phyloP scores from a whole-genome alignment of 1,140 invertebrate species.

The Trachymyrmex cornetzi region DNA sequence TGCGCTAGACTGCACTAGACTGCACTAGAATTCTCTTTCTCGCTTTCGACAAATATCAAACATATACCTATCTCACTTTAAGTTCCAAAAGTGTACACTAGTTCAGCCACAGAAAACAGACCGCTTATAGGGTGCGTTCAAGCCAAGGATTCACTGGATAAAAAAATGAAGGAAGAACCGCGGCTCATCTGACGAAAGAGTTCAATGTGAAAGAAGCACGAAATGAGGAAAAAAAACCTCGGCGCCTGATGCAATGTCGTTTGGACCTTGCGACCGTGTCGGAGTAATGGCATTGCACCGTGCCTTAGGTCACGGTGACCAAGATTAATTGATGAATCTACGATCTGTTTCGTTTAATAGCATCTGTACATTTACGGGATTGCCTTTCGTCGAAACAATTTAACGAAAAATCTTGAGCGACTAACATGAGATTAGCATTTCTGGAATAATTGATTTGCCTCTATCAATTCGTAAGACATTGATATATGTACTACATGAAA shows the following conservation, averaged over 20 bases:
- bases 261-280: not conserved
- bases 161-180: slow-evolving; percentile 1
- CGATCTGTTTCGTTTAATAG: not conserved
- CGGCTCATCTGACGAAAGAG: not conserved
- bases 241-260: slow-evolving; percentile 34
- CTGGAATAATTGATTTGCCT: not conserved
- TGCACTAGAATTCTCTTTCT: too few relatives aligned
- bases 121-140: too few relatives aligned
- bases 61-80: too few relatives aligned
- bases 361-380: not conserved
- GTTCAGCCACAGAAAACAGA: too few relatives aligned
- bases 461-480: not conserved
- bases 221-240: slow-evolving; percentile 17
- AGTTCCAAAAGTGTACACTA: too few relatives aligned
- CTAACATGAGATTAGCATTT: not conserved
- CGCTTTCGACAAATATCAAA: too few relatives aligned
- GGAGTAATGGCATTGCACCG: not conserved
- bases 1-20: too few relatives aligned
- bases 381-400: not conserved
- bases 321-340: slow-evolving; percentile 14
- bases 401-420: not conserved
- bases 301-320: not conserved
- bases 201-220: slow-evolving; percentile 9
- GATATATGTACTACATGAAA: not conserved
- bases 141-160: too few relatives aligned